A percentile compares a stretch with the other conserved stretches of the same genome.
These are phyloP conservation scores for Cheilosia scutellata DNA, from an alignment of 2,888 invertebrate genomes.

Conservation along the genomic window DNA sequence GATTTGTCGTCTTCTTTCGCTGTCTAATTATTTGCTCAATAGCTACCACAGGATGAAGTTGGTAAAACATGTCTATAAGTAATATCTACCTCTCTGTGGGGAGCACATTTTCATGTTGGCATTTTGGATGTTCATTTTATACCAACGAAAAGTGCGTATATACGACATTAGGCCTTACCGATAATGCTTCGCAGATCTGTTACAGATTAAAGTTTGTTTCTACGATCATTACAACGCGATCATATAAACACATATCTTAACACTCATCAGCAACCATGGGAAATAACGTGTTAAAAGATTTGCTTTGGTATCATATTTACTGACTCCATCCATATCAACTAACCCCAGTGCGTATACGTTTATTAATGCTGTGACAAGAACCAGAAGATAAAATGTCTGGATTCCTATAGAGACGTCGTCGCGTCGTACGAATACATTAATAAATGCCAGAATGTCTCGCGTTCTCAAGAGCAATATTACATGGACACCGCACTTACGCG, in stretches of 20 bases:
- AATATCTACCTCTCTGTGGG: too few relatives aligned
- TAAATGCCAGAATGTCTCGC: slow-evolving; percentile 68
- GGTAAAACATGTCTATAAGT: too few relatives aligned
- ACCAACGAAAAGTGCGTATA: too few relatives aligned
- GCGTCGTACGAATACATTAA: slow-evolving; percentile 28
- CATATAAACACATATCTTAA: slow-evolving; percentile 21
- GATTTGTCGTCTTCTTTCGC: too few relatives aligned
- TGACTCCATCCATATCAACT: slow-evolving; percentile 7
- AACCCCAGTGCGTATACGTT: slow-evolving; percentile 5
- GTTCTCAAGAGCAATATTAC: slow-evolving; percentile 36
- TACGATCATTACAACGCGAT: not conserved
- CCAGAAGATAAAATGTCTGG: slow-evolving; percentile 38
- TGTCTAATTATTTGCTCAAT: too few relatives aligned
- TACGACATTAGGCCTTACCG: not conserved
- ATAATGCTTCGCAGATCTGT: slow-evolving; percentile 49
- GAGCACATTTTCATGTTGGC: too few relatives aligned
- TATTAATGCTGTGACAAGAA: slow-evolving; percentile 4
- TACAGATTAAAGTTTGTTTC: not conserved
- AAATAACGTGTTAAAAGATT: slow-evolving; percentile 48
- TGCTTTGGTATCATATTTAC: slow-evolving; percentile 26
- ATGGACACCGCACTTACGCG: slow-evolving; percentile 23
- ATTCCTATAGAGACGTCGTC: slow-evolving; percentile 25
- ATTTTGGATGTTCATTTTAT: too few relatives aligned
- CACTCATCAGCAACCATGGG: slow-evolving; percentile 45
- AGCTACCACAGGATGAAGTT: too few relatives aligned